Percentiles rank a stretch among this genome's conserved stretches.
Evolutionary conservation across 2,888 invertebrate genomes (phyloP).

Genomic region (Acleris emargana): DNA sequence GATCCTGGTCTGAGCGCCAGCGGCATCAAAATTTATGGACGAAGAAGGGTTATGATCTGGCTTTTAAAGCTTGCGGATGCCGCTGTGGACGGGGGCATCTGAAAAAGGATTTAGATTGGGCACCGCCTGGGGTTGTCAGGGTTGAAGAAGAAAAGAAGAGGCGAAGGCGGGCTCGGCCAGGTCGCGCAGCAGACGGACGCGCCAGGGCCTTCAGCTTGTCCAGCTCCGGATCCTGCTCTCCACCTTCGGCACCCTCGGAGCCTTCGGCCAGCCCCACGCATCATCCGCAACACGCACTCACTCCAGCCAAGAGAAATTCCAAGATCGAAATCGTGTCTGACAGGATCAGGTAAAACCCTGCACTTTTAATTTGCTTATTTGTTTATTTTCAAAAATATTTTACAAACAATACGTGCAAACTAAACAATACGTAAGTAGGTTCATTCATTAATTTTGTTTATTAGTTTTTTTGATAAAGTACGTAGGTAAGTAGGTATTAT

Average conservation of each 20-base stretch:
- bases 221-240: constrained; percentile 91
- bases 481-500: constrained; percentile 22
- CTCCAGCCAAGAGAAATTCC: constrained; percentile 87
- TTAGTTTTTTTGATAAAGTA: constrained; percentile 2
- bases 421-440: neutral
- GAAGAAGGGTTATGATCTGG: constrained; percentile 98
- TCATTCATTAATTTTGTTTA: too few species aligned
- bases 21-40: constrained; percentile 98
- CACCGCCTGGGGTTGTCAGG: constrained; percentile 86
- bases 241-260: constrained; percentile 91
- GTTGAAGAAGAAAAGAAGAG: constrained; percentile 77
- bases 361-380: neutral
- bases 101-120: constrained; percentile 97
- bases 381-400: too few species aligned
- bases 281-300: constrained; percentile 76
- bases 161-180: constrained; percentile 68
- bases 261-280: constrained; percentile 89
- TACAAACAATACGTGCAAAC: too few species aligned
- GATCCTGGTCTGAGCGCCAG: constrained; percentile 98
- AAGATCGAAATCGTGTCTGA: constrained; percentile 91
- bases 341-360: constrained; percentile 88
- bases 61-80: constrained; percentile 97
- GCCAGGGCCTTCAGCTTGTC: constrained; percentile 90
- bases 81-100: constrained; percentile 96
- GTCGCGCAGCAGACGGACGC: constrained; percentile 78